These are phyloP conservation scores for Oxyteleia sp. DNA, from an alignment of 2,888 invertebrate species.

Conservation along the genomic window DNA sequence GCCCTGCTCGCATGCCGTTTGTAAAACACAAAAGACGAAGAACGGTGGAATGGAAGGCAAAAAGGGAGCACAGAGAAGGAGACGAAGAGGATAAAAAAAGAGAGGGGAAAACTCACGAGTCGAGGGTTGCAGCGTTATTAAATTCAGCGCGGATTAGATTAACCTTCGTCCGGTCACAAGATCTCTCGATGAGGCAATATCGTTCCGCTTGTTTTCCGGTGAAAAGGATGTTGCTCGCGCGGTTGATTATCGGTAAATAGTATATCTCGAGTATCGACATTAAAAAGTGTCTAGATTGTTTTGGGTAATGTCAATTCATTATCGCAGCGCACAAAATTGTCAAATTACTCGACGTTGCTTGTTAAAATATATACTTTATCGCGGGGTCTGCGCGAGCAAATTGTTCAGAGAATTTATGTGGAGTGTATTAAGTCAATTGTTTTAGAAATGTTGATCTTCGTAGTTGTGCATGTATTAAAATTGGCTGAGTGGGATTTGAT, in stretches of 20 bases:
- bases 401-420: constrained; percentile 33
- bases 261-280: constrained; percentile 59
- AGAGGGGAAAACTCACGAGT: constrained; percentile 51
- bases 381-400: constrained; percentile 20
- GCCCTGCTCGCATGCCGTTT: constrained; percentile 45
- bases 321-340: constrained; percentile 37
- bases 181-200: constrained; percentile 72
- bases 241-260: constrained; percentile 70
- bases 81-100: too few relatives aligned
- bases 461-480: constrained; percentile 14
- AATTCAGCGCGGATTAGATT: constrained; percentile 73
- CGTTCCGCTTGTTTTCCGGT: constrained; percentile 70
- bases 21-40: constrained; percentile 47
- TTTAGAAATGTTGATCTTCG: constrained; percentile 28
- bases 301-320: constrained; percentile 44
- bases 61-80: too few relatives aligned
- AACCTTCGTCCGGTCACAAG: constrained; percentile 73
- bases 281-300: constrained; percentile 56
- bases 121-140: constrained; percentile 67
- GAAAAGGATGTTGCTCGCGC: constrained; percentile 64
- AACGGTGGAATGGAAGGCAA: too few relatives aligned
- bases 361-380: constrained; percentile 41
- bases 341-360: constrained; percentile 8
- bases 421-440: constrained; percentile 40
- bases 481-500: not conserved